Evolutionary conservation across 1,140 invertebrate genomes (phyloP), one percentile per base, ranked within the genome.

Genomic region (Lamellibrachia luymesi): DNA sequence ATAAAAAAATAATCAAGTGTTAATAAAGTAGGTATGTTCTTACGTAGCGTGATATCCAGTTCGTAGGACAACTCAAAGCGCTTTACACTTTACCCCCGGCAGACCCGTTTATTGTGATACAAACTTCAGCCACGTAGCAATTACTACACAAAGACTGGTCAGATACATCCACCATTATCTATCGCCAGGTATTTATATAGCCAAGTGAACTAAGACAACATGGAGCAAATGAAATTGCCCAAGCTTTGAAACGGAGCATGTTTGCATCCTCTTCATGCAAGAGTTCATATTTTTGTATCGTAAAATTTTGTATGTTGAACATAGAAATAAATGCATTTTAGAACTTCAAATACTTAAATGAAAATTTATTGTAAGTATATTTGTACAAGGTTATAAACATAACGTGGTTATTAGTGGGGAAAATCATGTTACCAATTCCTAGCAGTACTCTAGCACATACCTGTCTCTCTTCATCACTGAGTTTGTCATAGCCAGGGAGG

Each of bases 401-500:
- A 80, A 80, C 13, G 25, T 4, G 64, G 64, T 80, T 80, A 22
- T 80, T 80, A 80, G 13, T 80, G 13, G 25, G 25, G 38, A 80
- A 80, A 80, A 22, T 80, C 2, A 22, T 2, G 25, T 80, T 0
- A 22, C 13, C 17, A 38, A 38, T 38, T 38, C 38, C 38, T 38
- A 38, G 38, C 38, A 10, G 64, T 22, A 80, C 64, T 38, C 38
- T 38, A 38, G 25, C 52, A 56, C 92, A 94, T 94, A 96, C 96
- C 94, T 97, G 97, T 94, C 97, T 97, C 95, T 99, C 98, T 90
- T 97, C 97, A 0, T 97, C 95, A 13, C 96, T 97, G n/a, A 99
- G 96, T 94, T 97, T 97, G 38, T 98, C 97, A 95, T 97, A 98
- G 1, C 98, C 97, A 17, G 98, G 98, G 92, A 98, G 95, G 93